Evolutionary conservation across 2,113 vertebrate genomes (phyloP), one percentile per base, ranked within the genome.

Genomic region (Camelus dromedarius): DNA sequence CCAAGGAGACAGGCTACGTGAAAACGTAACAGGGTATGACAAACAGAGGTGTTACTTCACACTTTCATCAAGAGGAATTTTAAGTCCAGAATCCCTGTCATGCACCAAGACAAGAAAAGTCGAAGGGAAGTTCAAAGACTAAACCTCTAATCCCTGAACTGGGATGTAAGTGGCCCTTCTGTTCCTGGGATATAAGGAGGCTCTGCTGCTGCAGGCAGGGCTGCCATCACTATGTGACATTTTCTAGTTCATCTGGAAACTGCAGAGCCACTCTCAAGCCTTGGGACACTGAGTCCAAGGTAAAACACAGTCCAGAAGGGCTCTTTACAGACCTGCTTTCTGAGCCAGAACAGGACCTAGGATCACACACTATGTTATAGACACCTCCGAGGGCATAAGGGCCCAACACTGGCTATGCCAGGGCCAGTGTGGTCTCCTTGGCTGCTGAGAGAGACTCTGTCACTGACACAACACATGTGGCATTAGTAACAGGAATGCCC

Each of bases 181-280:
- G 26, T 38, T 92, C n/a, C 26, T 80, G 60, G 9, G 48, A 15
- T 83, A 60, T 50, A 81, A 1, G 2, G 48, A 69, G 67, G 50
- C 52, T 81, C 81, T 91, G 6, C 24, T 54, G 30, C 30, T 73
- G 24, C 66, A 83, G 64, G 42, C 52, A 75, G 22, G 56, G 75
- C 56, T 93, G 62, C 54, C 60, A 15, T 81, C 54, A 66, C 60
- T 80, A 18, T 16, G 52, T 52, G 79, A 86, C 69, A 69, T 64
- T 91, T 84, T 92, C 93, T 88, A 73, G 70, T 70, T 88, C 58
- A 79, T 28, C 26, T 87, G 56, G 62, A 97, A 93, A 96, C 67
- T 82, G 32, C 1, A 62, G 18, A 77, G 60, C n/a, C 15, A 66
- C 62, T 66, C 67, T 81, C 28, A 52, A 67, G 38, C 38, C 42